A percentile compares a stretch with the other conserved stretches of the same genome.
Conservation (phyloP, 2,888 invertebrate genomes). For the Marasmarcha lunaedactyla region DNA sequence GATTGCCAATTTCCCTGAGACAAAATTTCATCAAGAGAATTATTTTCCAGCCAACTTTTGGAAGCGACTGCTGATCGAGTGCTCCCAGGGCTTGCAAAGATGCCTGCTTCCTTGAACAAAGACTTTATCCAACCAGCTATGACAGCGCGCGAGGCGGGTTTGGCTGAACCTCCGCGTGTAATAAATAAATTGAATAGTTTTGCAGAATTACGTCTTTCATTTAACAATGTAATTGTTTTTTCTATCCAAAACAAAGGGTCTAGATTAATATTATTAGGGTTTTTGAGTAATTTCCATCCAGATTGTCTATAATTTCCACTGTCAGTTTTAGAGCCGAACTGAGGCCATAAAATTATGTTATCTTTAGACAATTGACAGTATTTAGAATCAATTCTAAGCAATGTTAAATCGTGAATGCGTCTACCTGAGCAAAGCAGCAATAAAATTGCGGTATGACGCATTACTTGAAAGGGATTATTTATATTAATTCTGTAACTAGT, state of each 20-base stretch:
- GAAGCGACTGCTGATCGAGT: conserved; percentile 10
- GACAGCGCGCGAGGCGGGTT: too few species aligned
- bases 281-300: not conserved
- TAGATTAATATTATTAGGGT: too few species aligned
- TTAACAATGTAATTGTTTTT: conserved; percentile 4
- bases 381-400: not conserved
- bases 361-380: not conserved
- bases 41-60: conserved; percentile 6
- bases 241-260: conserved; percentile 9
- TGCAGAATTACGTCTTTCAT: conserved; percentile 6
- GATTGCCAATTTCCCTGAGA: conserved; percentile 3
- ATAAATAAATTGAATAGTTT: too few species aligned
- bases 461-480: too few species aligned
- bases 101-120: too few species aligned
- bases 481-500: not conserved
- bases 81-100: too few species aligned
- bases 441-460: too few species aligned
- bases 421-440: too few species aligned
- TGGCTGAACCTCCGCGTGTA: too few species aligned
- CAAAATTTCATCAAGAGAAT: conserved; percentile 6
- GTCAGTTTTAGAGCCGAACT: conserved; percentile 5
- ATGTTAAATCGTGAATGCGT: conserved; percentile 2
- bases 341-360: conserved; percentile 2
- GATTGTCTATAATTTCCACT: not conserved
- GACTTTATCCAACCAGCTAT: too few species aligned